These are phyloP conservation scores for Chloebia gouldiae DNA, from an alignment of 2,113 vertebrate species.

Conservation along the genomic window DNA sequence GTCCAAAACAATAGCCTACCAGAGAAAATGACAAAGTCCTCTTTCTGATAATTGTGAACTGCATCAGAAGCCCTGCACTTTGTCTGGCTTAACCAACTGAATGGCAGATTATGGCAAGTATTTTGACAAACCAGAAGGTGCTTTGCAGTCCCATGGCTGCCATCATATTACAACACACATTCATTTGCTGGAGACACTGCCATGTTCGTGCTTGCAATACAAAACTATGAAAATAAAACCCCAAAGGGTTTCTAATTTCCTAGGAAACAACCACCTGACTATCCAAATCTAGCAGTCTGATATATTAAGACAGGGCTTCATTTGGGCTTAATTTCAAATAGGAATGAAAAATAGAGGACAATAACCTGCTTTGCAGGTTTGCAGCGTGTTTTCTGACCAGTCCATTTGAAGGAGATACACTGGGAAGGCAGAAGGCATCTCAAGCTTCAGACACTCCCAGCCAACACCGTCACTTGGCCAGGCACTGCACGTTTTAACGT, in stretches of 20 bases:
- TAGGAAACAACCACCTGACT: not conserved
- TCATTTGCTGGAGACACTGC: not conserved
- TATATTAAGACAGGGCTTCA: not conserved
- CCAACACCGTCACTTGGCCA: not conserved
- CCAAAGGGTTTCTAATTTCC: not conserved
- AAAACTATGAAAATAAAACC: not conserved
- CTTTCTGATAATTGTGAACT: not conserved
- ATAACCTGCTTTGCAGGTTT: not conserved
- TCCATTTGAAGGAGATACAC: not conserved
- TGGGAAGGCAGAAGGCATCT: not conserved
- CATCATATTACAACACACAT: not conserved
- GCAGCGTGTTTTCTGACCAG: not conserved
- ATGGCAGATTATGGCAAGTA: not conserved
- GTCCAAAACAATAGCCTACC: not conserved
- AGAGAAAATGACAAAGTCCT: not conserved
- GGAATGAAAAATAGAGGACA: not conserved
- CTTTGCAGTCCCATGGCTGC: not conserved
- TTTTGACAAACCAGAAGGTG: not conserved
- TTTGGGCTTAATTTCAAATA: not conserved
- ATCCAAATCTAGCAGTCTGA: not conserved
- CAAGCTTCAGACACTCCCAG: not conserved
- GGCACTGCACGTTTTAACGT: not conserved
- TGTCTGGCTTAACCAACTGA: not conserved
- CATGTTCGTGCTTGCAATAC: not conserved
- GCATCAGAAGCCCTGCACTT: not conserved